Percentiles rank a stretch among this genome's conserved stretches.
Conservation (phyloP, 2,113 vertebrate genomes). For the Capreolus pygargus region DNA sequence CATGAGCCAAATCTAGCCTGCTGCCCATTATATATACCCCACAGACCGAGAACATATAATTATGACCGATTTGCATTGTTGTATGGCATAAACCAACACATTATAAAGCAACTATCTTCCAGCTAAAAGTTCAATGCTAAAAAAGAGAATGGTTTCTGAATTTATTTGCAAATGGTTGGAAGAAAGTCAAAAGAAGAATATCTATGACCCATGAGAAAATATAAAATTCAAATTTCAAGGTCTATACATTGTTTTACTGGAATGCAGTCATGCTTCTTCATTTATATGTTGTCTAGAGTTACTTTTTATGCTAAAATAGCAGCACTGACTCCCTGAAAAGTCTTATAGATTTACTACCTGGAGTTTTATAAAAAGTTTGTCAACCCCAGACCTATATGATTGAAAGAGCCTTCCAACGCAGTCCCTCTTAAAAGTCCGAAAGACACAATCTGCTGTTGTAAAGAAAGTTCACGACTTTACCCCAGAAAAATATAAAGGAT, state of each 20-base stretch:
- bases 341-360: neutral
- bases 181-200: neutral
- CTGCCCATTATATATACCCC: neutral
- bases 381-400: neutral
- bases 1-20: neutral
- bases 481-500: neutral
- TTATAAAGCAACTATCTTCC: neutral
- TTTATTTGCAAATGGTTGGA: neutral
- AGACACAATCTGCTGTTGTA: neutral
- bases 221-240: constrained; percentile 21
- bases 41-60: neutral
- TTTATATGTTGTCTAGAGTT: neutral
- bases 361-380: neutral
- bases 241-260: neutral
- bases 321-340: neutral
- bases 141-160: neutral
- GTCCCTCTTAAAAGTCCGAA: neutral
- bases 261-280: neutral
- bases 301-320: neutral
- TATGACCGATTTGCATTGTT: neutral
- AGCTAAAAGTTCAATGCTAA: neutral
- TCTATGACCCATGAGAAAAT: neutral
- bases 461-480: neutral
- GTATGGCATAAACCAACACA: neutral
- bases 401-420: neutral